phyloP scores from a whole-genome alignment of 35 echinoderm and acorn worm species.

The Ophiothrix spiculata region DNA sequence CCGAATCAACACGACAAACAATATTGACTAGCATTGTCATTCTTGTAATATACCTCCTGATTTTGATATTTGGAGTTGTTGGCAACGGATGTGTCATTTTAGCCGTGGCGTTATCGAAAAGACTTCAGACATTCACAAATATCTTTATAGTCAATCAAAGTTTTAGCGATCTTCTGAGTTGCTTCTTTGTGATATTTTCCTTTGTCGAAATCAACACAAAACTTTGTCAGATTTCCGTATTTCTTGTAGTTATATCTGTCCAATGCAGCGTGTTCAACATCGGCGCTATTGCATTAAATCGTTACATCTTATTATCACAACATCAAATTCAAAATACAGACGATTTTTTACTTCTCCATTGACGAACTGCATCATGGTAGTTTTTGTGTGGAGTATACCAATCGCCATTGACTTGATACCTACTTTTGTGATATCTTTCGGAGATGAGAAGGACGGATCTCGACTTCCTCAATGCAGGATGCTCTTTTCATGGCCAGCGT shows the following conservation, averaged over 20 bases:
- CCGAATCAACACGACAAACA: too few species aligned
- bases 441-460: not conserved
- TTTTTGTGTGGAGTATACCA: too few species aligned
- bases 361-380: not conserved
- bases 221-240: slow-evolving; percentile 11
- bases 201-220: too few species aligned
- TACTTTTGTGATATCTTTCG: not conserved
- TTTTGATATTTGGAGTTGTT: slow-evolving; percentile 22
- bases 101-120: slow-evolving; percentile 21
- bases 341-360: not conserved
- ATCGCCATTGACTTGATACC: not conserved
- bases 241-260: not conserved
- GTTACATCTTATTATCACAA: not conserved
- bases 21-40: too few species aligned
- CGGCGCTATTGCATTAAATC: not conserved
- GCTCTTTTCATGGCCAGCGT: not conserved
- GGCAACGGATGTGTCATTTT: slow-evolving; percentile 33
- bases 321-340: not conserved
- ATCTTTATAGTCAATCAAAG: slow-evolving; percentile 34
- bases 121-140: slow-evolving; percentile 35
- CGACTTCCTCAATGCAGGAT: too few species aligned
- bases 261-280: not conserved
- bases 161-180: slow-evolving; percentile 29
- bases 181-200: not conserved
- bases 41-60: too few species aligned